phyloP scores from a whole-genome alignment of 2,888 invertebrate genomes.

The Crocallis elinguaria region DNA sequence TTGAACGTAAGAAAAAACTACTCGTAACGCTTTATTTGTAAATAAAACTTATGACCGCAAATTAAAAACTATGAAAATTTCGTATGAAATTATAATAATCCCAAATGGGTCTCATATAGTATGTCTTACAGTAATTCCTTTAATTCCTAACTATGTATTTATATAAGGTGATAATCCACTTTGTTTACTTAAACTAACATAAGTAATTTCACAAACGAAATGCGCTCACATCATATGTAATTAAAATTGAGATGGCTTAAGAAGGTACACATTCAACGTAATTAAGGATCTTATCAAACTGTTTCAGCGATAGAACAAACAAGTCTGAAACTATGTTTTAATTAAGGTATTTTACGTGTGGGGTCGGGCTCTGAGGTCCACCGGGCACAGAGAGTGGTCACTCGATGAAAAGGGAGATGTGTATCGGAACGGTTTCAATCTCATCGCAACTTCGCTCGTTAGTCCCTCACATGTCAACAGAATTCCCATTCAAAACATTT shows the following conservation, averaged over 20 bases:
- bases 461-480: conserved; percentile 61
- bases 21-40: no score
- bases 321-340: conserved; percentile 65
- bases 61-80: no score
- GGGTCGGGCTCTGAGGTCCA: conserved; percentile 22
- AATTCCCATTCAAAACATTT: conserved; percentile 64
- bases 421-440: conserved; percentile 76
- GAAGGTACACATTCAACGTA: conserved; percentile 37
- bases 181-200: no score
- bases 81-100: no score
- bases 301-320: conserved; percentile 41
- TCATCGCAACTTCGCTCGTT: conserved; percentile 72
- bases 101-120: no score
- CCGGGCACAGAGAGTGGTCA: conserved; percentile 61
- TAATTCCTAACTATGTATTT: no score
- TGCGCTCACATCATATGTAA: conserved; percentile 1
- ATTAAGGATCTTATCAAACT: conserved; percentile 48
- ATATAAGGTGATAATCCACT: no score
- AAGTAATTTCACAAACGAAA: not conserved
- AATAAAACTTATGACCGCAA: no score
- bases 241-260: conserved; percentile 18
- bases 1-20: no score
- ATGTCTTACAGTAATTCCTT: no score
- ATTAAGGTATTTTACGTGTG: conserved; percentile 65
- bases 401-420: conserved; percentile 72